Evolutionary conservation across 2,888 invertebrate species (phyloP).

Genomic region (Philereme vetulata): DNA sequence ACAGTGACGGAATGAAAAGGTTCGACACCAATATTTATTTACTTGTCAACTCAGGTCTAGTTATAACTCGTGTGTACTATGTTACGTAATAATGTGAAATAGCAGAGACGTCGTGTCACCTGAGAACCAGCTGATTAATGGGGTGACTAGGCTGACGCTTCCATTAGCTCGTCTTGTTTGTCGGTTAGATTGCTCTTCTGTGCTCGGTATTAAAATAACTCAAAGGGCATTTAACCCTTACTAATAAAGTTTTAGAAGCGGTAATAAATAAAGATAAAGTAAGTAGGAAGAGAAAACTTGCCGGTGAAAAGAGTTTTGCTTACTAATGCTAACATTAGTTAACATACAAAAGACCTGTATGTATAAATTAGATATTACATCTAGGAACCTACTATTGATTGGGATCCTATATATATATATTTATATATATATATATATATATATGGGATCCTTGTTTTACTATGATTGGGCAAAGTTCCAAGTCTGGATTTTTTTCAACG

Average conservation of each 20-base stretch:
- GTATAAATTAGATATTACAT: too few relatives aligned
- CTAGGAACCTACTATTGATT: too few relatives aligned
- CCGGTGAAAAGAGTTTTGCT: conserved; percentile 1
- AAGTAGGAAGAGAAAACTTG: conserved; percentile 17
- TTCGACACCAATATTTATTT: not conserved
- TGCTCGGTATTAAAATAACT: conserved; percentile 16
- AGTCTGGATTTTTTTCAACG: not conserved
- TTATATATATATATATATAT: too few relatives aligned
- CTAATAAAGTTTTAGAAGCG: conserved; percentile 5
- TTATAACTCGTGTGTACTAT: conserved; percentile 11
- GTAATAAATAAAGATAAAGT: conserved; percentile 17
- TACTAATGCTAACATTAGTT: not conserved
- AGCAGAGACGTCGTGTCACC: conserved; percentile 41
- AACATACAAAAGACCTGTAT: too few relatives aligned
- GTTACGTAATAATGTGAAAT: conserved; percentile 31
- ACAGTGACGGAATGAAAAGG: too few relatives aligned
- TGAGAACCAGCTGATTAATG: conserved; percentile 46
- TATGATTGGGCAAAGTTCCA: conserved; percentile 7
- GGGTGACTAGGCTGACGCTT: conserved; percentile 33
- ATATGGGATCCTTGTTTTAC: conserved; percentile 6
- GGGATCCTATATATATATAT: too few relatives aligned
- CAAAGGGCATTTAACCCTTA: conserved; percentile 7
- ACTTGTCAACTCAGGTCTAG: not conserved
- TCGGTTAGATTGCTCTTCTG: conserved; percentile 32
- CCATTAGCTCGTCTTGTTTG: conserved; percentile 33